A percentile compares a stretch with the other conserved stretches of the same genome.
phyloP scores from a whole-genome alignment of 2,113 vertebrate species.

The Nestor notabilis region DNA sequence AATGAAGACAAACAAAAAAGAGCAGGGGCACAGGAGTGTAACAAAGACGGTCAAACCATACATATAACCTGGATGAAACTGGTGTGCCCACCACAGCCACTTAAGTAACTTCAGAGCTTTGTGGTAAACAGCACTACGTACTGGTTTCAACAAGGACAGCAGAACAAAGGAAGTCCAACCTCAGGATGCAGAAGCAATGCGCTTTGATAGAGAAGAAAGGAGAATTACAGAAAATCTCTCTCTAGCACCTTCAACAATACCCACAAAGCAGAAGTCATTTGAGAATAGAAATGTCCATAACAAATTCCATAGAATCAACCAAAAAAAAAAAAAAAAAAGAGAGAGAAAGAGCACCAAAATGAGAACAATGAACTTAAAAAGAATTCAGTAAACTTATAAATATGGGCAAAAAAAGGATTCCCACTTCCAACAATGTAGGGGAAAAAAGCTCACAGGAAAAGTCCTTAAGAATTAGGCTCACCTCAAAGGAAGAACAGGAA shows the following conservation, averaged over 20 bases:
- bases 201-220: neutral
- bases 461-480: neutral
- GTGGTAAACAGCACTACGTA: neutral
- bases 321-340: neutral
- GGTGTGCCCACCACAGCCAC: neutral
- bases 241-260: neutral
- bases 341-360: neutral
- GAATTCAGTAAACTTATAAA: neutral
- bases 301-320: neutral
- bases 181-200: neutral
- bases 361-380: neutral
- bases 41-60: neutral
- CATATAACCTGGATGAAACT: neutral
- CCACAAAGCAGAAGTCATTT: neutral
- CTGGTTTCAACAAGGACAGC: neutral
- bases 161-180: neutral
- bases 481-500: neutral
- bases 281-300: neutral
- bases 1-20: neutral
- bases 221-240: neutral
- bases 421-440: neutral
- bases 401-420: neutral
- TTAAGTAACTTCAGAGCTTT: neutral
- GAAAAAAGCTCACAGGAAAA: neutral
- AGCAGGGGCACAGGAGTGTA: neutral